Percentiles rank a stretch among this genome's conserved stretches.
phyloP scores from a whole-genome alignment of 64 coral and sea anemone species.

The Pachyseris speciosa region DNA sequence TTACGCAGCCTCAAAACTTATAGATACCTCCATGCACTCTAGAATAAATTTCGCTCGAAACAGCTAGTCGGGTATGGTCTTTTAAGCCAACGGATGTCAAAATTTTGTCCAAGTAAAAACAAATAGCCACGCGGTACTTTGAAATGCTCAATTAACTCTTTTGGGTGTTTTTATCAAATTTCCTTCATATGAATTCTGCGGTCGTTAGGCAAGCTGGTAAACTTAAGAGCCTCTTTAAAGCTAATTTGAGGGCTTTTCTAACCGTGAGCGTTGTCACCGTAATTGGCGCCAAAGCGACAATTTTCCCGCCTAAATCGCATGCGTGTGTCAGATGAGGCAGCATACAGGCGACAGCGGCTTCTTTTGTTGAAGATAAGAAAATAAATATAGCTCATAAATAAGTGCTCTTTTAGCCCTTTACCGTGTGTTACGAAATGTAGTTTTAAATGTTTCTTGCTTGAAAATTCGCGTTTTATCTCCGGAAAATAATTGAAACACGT shows the following conservation, averaged over 20 bases:
- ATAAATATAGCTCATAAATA: background rate
- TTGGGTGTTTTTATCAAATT: slow-evolving; percentile 18
- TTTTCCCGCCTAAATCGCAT: slow-evolving; percentile 39
- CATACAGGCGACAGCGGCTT: slow-evolving; percentile 21
- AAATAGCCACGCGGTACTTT: background rate
- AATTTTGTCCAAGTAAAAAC: background rate
- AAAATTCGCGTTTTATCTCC: too few relatives aligned
- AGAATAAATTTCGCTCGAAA: background rate
- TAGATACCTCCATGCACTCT: too few relatives aligned
- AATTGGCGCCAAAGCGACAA: slow-evolving; percentile 36
- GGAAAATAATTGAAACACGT: too few relatives aligned
- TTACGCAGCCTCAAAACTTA: too few relatives aligned
- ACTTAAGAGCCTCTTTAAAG: background rate
- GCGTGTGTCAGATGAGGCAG: slow-evolving; percentile 24
- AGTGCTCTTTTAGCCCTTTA: background rate
- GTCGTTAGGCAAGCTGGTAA: slow-evolving; percentile 1
- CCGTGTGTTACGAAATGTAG: background rate
- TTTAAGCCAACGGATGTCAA: background rate
- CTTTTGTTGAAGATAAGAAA: slow-evolving; percentile 15
- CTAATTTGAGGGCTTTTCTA: slow-evolving; percentile 16
- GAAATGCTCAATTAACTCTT: background rate
- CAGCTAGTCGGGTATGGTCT: too few relatives aligned
- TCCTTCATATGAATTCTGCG: background rate
- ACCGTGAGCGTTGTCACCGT: background rate
- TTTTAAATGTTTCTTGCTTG: background rate